Percentiles rank a stretch among this genome's conserved stretches.
phyloP scores from a whole-genome alignment of 2,113 vertebrate species.

The Pithys albifrons region DNA sequence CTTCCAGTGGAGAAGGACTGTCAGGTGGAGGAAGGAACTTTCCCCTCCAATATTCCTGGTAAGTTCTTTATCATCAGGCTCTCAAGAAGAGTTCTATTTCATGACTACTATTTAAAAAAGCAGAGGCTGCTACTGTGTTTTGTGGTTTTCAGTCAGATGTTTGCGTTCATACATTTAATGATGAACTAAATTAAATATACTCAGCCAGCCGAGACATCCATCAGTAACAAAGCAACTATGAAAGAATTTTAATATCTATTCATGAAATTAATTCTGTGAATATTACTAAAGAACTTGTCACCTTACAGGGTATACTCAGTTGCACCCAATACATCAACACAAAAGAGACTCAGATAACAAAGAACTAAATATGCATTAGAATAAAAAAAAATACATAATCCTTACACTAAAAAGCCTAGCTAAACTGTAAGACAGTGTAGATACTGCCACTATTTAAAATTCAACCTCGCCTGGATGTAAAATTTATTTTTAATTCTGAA shows the following conservation, averaged over 20 bases:
- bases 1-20: not conserved
- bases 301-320: not conserved
- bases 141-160: not conserved
- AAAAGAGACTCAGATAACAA: not conserved
- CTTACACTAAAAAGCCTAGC: not conserved
- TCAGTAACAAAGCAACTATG: not conserved
- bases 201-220: not conserved
- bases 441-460: not conserved
- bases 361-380: not conserved
- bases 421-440: not conserved
- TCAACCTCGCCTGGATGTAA: not conserved
- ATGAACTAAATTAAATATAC: not conserved
- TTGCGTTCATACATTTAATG: not conserved
- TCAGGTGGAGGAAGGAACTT: not conserved
- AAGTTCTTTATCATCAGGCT: not conserved
- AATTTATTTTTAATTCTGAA: not conserved
- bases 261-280: not conserved
- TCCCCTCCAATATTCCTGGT: not conserved
- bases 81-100: not conserved
- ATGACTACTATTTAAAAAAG: not conserved
- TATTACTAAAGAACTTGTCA: not conserved
- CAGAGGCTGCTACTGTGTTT: not conserved
- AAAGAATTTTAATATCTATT: not conserved
- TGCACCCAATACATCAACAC: not conserved
- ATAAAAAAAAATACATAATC: not conserved